Evolutionary conservation across 2,888 invertebrate species (phyloP), one percentile per base, ranked within the genome.

Genomic region (Rhynchonema sp.): DNA sequence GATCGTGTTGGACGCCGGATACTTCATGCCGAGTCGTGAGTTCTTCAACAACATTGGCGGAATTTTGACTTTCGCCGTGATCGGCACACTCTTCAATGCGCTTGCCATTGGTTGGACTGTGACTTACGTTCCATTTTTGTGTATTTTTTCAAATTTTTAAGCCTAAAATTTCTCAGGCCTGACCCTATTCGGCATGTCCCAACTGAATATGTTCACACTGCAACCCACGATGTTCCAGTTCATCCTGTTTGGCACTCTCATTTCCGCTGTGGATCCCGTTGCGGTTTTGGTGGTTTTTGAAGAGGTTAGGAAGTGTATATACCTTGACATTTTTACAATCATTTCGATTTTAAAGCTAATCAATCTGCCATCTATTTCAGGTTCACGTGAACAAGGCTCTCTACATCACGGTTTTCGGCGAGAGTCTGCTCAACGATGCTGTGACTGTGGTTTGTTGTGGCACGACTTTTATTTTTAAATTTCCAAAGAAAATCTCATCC

Each of bases 31-130:
- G 22, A 55, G 22, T 75, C 80, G 94, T 69, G 80, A 92, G 69
- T 96, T 98, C 80, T 96, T 96, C 75, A 94, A 96, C 75, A 92
- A 98, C 74, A 81, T 96, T 65, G 92, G 94, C 68, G 91, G 92
- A 60, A 92, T 94, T 71, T 78, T 94, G 64, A 77, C 91, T 63
- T 88, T 90, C 78, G 92, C 92, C 63, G 68, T 65, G 17, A 89
- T 92, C 61, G 90, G 90, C 63, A 94, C 92, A 65, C 84, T 92
- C 69, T 91, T 89, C 77, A 94, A 94, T 78, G 87, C 90, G 27
- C 78, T 89, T 65, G 69, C 71, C 30, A 74, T 76, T 46, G 76
- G 75, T 46, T 46, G 62, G 23, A 61, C 87, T 38, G 78, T 89
- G n/a, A n/a, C n/a, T n/a, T n/a, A n/a, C n/a, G n/a, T n/a, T n/a